Evolutionary conservation across 2,113 vertebrate genomes (phyloP).

Genomic region (Laticauda laticaudata): DNA sequence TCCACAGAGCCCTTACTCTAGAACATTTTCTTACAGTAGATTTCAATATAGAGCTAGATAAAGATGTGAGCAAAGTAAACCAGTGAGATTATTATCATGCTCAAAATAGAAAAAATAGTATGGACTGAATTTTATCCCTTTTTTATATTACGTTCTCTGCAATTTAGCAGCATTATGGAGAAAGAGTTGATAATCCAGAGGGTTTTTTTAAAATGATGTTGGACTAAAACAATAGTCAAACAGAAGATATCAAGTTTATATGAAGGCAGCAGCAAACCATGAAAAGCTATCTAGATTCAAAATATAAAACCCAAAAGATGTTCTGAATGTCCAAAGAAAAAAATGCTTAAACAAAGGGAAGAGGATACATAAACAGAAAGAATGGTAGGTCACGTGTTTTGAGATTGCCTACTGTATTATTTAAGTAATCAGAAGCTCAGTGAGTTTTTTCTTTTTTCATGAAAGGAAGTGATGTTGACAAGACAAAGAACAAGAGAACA

Average conservation of each 20-base stretch:
- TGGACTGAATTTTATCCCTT: not conserved
- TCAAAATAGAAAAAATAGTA: not conserved
- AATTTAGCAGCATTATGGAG: not conserved
- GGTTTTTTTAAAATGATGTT: not conserved
- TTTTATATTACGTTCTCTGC: not conserved
- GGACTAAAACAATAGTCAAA: not conserved
- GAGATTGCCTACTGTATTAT: not conserved
- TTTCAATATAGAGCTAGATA: not conserved
- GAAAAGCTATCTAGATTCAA: not conserved
- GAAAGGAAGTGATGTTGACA: not conserved
- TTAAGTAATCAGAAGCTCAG: not conserved
- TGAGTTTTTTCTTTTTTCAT: not conserved
- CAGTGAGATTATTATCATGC: not conserved
- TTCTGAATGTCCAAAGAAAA: not conserved
- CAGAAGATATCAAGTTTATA: not conserved
- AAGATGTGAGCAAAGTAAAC: not conserved
- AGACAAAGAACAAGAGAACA: not conserved
- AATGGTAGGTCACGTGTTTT: not conserved
- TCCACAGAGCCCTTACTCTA: not conserved
- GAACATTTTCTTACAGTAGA: not conserved
- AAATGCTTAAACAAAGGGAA: not conserved
- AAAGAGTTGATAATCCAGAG: not conserved
- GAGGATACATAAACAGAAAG: not conserved
- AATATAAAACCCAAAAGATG: not conserved
- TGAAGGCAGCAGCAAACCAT: not conserved